Evolutionary conservation across 2,113 vertebrate genomes (phyloP).

Genomic region (Labrus mixtus): DNA sequence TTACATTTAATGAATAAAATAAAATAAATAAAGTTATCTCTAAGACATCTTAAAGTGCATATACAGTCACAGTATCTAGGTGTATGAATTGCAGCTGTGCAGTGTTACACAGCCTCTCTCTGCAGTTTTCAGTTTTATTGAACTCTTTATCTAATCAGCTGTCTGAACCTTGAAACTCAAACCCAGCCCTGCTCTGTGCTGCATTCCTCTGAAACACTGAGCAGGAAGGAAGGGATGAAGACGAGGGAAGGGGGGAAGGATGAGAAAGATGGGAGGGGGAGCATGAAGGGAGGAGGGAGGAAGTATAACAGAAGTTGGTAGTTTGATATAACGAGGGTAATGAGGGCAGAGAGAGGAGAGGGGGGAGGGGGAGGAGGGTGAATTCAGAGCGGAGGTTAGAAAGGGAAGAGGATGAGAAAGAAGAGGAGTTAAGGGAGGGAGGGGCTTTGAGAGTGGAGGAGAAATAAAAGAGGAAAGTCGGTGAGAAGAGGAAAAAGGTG

Average conservation of each 20-base stretch:
- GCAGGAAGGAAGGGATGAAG: slow-evolving; percentile 9
- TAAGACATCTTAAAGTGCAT: slow-evolving; percentile 8
- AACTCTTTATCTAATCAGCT: slow-evolving; percentile 77
- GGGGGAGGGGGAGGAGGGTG: slow-evolving; percentile 11
- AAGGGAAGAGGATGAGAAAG: slow-evolving; percentile 5
- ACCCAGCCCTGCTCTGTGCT: slow-evolving; percentile 31
- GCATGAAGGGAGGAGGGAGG: slow-evolving; percentile 4
- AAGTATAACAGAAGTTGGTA: slow-evolving; percentile 39
- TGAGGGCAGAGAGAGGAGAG: slow-evolving; percentile 29
- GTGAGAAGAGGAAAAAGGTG: neutral
- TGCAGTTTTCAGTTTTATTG: slow-evolving; percentile 66
- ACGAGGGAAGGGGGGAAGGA: neutral
- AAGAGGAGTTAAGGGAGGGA: neutral
- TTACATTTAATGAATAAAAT: neutral
- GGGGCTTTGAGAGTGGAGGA: neutral
- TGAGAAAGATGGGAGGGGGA: neutral
- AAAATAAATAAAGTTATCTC: neutral
- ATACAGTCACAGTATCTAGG: neutral
- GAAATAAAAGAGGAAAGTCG: neutral
- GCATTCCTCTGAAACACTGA: slow-evolving; percentile 58
- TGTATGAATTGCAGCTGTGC: slow-evolving; percentile 36
- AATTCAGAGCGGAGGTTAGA: slow-evolving; percentile 12
- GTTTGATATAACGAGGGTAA: slow-evolving; percentile 36
- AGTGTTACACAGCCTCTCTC: slow-evolving; percentile 51
- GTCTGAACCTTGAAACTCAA: slow-evolving; percentile 78